Evolutionary conservation across 2,888 invertebrate species (phyloP).

Genomic region (Metopia argyrocephala): DNA sequence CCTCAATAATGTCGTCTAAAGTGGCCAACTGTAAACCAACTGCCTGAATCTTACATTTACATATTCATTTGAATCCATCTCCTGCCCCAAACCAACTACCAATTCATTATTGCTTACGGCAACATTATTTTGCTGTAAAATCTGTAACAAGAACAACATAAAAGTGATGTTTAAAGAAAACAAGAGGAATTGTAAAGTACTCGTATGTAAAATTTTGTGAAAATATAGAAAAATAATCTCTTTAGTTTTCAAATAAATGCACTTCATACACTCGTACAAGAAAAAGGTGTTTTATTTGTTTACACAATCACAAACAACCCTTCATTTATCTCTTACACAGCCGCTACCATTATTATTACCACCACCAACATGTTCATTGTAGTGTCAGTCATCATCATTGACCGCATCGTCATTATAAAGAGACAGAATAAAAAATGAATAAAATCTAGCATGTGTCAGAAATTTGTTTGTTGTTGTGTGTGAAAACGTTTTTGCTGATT

Average conservation of each 20-base stretch:
- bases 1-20: not conserved
- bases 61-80: not conserved
- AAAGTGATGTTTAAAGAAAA: not conserved
- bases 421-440: not conserved
- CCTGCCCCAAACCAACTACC: not conserved
- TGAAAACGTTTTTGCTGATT: not conserved
- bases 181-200: slow-evolving; percentile 42
- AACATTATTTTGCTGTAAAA: slow-evolving; percentile 35
- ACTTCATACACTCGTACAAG: not conserved
- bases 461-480: slow-evolving; percentile 19
- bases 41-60: not conserved
- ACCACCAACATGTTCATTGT: not conserved
- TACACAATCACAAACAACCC: slow-evolving; percentile 31
- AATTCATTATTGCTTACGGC: slow-evolving; percentile 54
- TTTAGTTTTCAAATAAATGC: not conserved
- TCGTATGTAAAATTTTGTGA: not conserved
- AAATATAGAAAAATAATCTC: slow-evolving; percentile 6
- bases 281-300: slow-evolving; percentile 62
- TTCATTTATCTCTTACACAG: slow-evolving; percentile 26
- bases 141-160: slow-evolving; percentile 1
- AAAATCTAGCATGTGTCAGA: slow-evolving; percentile 49
- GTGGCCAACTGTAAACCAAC: not conserved
- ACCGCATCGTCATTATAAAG: slow-evolving; percentile 19
- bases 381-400: not conserved
- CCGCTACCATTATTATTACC: not conserved